phyloP scores from a whole-genome alignment of 2,888 invertebrate species.

The Dyspetes luteomarginatus region DNA sequence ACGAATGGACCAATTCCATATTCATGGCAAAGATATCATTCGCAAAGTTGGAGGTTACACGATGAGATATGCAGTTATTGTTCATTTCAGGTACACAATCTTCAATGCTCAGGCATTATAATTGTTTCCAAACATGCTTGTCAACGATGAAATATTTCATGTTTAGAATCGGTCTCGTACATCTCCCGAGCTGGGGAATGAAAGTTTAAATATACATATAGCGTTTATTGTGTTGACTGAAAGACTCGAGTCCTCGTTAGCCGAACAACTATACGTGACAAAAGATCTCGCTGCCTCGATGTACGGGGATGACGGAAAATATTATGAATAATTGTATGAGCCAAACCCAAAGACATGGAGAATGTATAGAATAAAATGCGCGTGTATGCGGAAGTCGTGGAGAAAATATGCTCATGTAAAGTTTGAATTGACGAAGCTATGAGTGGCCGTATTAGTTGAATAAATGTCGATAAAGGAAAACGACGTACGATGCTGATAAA shows the following conservation, averaged over 20 bases:
- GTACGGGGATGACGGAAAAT: slow-evolving; percentile 69
- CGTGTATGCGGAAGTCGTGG: neutral
- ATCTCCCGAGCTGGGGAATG: slow-evolving; percentile 17
- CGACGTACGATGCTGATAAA: slow-evolving; percentile 5
- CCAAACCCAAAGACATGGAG: neutral
- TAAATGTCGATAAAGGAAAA: too few species aligned
- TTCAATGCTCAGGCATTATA: slow-evolving; percentile 13
- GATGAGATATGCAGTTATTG: neutral
- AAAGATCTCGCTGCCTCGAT: slow-evolving; percentile 70
- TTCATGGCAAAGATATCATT: neutral
- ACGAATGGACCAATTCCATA: too few species aligned
- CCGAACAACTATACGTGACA: slow-evolving; percentile 74
- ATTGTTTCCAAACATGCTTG: slow-evolving; percentile 18
- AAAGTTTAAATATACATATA: slow-evolving; percentile 73
- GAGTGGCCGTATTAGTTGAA: neutral
- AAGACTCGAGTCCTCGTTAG: slow-evolving; percentile 78
- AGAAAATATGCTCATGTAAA: slow-evolving; percentile 14
- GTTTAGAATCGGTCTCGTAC: neutral
- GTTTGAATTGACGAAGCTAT: neutral
- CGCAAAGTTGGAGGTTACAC: neutral
- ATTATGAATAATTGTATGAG: slow-evolving; percentile 68
- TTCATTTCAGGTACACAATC: neutral
- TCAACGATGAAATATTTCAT: neutral
- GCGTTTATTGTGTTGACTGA: slow-evolving; percentile 75
- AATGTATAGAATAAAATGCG: neutral